Evolutionary conservation across 2,888 invertebrate species (phyloP), one percentile per base, ranked within the genome.

Genomic region (Trichopria drosophilae): DNA sequence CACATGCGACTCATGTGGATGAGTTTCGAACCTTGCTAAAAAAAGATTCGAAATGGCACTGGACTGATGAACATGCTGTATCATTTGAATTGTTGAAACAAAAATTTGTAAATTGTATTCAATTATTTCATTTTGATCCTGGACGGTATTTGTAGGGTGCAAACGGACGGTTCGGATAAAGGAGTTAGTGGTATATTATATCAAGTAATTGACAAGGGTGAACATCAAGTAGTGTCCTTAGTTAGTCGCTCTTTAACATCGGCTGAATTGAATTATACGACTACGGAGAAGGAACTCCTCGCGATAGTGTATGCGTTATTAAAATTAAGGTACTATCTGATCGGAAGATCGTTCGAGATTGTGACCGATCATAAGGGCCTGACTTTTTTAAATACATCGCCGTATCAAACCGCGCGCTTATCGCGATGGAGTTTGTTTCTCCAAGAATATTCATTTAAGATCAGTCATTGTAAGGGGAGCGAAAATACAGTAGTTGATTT

Each of bases 181-280:
- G 55, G 55, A 2, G 59, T 65, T 24, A 41, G 42, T 46, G 64
- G 60, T 0, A 42, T 51, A 6, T 20, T 45, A 10, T 51, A 22
- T 20, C 51, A 51, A 16, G 7, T 19, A 4, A 23, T 32, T 34
- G 9, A 32, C 5, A 24, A 51, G 4, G 40, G 22, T 1, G 16
- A 51, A 28, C 6, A 9, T 7, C 29, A 40, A 22, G 20, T 51
- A 10, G 24, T 51, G 9, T 22, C 51, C n/a, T 35, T 51, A 9
- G 32, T 45, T 3, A 45, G 51, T 45, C 34, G 45, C 3, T 51
- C 43, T 29, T 23, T 46, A 13, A 26, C 36, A 12, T 10, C n/a
- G n/a, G n/a, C 1, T 19, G 39, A 46, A 20, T 2, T 13, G 3
- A 18, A 45, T 45, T 45, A 45, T 20, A 45, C 45, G 2, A 51